Conservation (phyloP, 2,113 vertebrate genomes). For the Pseudorectes ferrugineus region DNA sequence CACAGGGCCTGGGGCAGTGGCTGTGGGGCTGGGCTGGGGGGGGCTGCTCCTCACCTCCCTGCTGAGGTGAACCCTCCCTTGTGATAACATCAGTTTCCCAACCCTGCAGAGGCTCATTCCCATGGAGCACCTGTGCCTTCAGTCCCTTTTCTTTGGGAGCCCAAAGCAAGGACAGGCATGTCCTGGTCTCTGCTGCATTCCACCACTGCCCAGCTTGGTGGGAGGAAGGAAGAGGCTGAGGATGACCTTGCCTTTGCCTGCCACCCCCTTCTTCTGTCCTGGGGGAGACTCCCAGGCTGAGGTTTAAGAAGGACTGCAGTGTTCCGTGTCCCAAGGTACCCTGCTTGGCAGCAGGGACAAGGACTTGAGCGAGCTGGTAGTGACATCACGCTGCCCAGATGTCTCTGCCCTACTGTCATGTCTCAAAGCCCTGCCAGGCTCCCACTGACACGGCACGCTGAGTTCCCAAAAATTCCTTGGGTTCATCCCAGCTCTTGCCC, state of each 20-base stretch:
- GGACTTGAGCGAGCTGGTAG: background rate
- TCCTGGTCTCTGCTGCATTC: background rate
- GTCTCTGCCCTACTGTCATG: fast-evolving
- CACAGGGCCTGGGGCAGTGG: background rate
- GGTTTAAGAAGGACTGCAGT: background rate
- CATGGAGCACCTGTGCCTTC: background rate
- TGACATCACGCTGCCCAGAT: fast-evolving
- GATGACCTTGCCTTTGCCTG: background rate
- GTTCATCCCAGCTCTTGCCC: background rate
- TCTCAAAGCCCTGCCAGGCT: background rate
- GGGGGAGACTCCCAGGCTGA: background rate
- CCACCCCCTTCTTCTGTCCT: background rate
- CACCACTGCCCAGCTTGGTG: background rate
- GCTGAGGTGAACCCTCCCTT: background rate
- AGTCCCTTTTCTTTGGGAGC: background rate
- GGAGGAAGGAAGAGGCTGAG: background rate
- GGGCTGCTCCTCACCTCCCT: background rate
- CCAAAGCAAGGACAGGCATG: background rate
- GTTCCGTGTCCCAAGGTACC: fast-evolving
- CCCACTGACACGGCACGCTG: fast-evolving
- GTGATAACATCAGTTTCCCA: slow-evolving; percentile 28
- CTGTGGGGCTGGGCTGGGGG: background rate
- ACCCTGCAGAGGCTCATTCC: background rate
- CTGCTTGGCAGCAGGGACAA: background rate
- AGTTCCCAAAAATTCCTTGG: background rate